These are phyloP conservation scores for Himalopsyche tibetana DNA, from an alignment of 2,888 invertebrate species.

Conservation along the genomic window DNA sequence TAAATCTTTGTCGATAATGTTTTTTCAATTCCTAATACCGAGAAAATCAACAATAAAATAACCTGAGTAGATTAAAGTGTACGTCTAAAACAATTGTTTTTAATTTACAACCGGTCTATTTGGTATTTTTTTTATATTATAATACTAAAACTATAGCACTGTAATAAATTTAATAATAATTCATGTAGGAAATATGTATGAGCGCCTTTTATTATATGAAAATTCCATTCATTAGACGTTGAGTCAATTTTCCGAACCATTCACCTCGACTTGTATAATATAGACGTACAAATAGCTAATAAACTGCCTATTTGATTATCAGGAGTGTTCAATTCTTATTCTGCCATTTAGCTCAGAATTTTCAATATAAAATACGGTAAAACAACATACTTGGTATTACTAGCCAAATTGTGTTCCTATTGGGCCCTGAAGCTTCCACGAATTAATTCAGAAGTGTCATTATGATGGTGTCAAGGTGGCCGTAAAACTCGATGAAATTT, in stretches of 20 bases:
- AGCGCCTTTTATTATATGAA: neutral
- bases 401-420: too few species aligned
- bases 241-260: slow-evolving; percentile 7
- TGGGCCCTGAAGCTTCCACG: too few species aligned
- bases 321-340: neutral
- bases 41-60: too few species aligned
- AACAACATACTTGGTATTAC: too few species aligned
- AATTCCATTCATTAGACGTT: neutral
- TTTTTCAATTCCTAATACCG: too few species aligned
- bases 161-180: slow-evolving; percentile 14
- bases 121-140: neutral
- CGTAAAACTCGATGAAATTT: too few species aligned
- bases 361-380: too few species aligned
- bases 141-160: neutral
- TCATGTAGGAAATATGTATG: neutral
- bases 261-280: slow-evolving; percentile 12
- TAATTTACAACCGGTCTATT: neutral
- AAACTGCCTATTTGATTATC: neutral
- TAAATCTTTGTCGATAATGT: too few species aligned
- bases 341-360: too few species aligned
- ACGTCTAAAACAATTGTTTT: neutral
- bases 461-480: too few species aligned
- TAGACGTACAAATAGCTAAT: slow-evolving; percentile 16
- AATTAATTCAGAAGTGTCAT: too few species aligned
- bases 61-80: too few species aligned